Conservation (phyloP, 2,113 vertebrate species). For the Eonycteris spelaea region DNA sequence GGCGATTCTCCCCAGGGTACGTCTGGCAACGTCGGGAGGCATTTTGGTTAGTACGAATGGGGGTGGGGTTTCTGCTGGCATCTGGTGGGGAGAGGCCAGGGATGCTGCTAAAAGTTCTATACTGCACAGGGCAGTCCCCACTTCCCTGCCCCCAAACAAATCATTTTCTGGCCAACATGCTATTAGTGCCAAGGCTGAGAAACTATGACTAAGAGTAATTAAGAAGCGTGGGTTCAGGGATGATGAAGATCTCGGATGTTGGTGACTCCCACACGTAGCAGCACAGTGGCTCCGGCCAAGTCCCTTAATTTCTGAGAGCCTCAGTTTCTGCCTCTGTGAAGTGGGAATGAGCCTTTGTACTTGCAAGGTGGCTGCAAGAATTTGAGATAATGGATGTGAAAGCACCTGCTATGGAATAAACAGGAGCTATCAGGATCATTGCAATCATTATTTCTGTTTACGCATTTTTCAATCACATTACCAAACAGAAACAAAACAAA, state of each 20-base stretch:
- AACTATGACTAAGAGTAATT: not conserved
- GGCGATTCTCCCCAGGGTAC: not conserved
- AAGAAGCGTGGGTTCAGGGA: not conserved
- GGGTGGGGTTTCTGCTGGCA: not conserved
- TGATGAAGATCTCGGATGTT: not conserved
- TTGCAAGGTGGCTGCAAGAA: not conserved
- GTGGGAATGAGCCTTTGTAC: not conserved
- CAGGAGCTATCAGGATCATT: accelerated
- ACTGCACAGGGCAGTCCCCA: not conserved
- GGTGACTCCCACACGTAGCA: not conserved
- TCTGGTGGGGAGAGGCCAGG: not conserved
- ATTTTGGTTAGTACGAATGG: not conserved
- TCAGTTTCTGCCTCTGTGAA: not conserved
- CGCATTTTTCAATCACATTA: slow-evolving; percentile 44
- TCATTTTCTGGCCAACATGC: not conserved
- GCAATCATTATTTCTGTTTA: slow-evolving; percentile 9
- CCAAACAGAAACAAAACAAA: slow-evolving; percentile 61
- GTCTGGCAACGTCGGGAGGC: not conserved
- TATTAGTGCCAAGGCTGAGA: not conserved
- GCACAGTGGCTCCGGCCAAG: not conserved
- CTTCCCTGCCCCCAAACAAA: not conserved
- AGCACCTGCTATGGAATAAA: not conserved
- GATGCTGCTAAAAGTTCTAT: too few relatives aligned
- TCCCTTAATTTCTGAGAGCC: not conserved
- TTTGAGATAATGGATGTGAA: not conserved